Base-by-base conservation (phyloP, 2,113 vertebrate genomes). In the Papio anubis region DNA sequence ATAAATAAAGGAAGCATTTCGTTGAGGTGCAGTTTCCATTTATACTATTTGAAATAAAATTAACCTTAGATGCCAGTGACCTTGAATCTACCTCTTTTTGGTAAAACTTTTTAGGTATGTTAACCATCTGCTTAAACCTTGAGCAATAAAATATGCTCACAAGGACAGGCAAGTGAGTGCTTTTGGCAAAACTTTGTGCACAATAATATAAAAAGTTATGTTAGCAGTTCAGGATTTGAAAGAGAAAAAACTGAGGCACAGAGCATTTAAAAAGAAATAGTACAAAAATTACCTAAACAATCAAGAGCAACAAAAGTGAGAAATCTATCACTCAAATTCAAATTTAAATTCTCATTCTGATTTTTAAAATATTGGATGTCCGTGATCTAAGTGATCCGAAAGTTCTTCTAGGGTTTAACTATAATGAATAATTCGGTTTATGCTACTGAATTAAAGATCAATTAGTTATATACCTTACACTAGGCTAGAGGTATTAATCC, bases 351-450 rank as follows among this genome's bases (percentile, higher is more conserved):
- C 3, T 30, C 52, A 82, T 21, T 55, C 4, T 43, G 5, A 94
- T 75, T 87, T 72, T 82, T 27, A 12, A 40, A 57, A 45, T 55
- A 80, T 87, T 86, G 94, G 13, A 70, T 79, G 8, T 9, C 11
- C 88, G 93, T 55, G 5, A 83, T 66, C 18, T 35, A 85, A 81
- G 12, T 66, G 9, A 86, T 61, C 80, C 81, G 16, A 55, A 57
- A 73, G 10, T 32, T 93, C 38, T n/a, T 92, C n/a, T 75, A 85
- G 16, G 8, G 57, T 90, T 93, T 76, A 90, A 76, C 35, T 57
- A 25, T 70, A 94, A 88, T 52, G 35, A 93, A 70, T 83, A 78
- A 95, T 61, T 93, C 12, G 30, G 88, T 93, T 91, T 85, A 48
- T 16, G 45, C 5, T 45, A 59, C 70, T 80, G 12, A 75, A 86